Base-by-base conservation (phyloP, 2,113 vertebrate species). In the Bagarius yarrelli region DNA sequence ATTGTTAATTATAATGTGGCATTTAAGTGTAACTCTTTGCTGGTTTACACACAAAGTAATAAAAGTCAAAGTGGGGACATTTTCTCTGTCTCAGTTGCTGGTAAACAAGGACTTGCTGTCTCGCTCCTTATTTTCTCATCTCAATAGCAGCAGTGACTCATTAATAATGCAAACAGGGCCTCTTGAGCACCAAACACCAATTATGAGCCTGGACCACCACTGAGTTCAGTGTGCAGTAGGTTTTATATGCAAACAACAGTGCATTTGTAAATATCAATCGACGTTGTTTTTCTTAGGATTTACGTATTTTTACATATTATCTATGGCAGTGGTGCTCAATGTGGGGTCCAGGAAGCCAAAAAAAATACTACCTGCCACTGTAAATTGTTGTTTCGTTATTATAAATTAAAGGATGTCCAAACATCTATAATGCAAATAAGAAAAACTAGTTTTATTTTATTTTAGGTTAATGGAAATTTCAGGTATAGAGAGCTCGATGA, bases 141-240 rank as follows among this genome's bases (percentile, higher is more conserved):
- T 70, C 25, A 13, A 27, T 56, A 80, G 66, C 27, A 56, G 27
- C 9, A 67, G 47, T 61, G 18, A 66, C 76, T 19, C 8, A 36
- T 64, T 55, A 34, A 56, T 69, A 53, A 36, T 36, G 27, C 55
- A 71, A 18, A 18, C 13, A 32, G 32, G 19, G 27, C 19, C 40
- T 72, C 23, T 55, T 80, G 25, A 44, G 66, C n/a, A 60, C 12
- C 36, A 79, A 67, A 79, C 47, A 66, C 30, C 23, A 66, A 67
- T 78, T 66, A 78, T 55, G 55, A 32, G 36, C 25, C 63, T 64
- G 60, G 25, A 63, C 27, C 59, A 78, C 44, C 40, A 78, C 19
- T 50, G 40, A 64, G 60, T 21, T 34, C 40, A 78, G 44, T 36
- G 67, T 16, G 50, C 50, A 40, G 25, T 52, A 27, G 18, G 19